phyloP scores from a whole-genome alignment of 2,797 vertebrate genomes.

The Lepidocolaptes lacrymiger region DNA sequence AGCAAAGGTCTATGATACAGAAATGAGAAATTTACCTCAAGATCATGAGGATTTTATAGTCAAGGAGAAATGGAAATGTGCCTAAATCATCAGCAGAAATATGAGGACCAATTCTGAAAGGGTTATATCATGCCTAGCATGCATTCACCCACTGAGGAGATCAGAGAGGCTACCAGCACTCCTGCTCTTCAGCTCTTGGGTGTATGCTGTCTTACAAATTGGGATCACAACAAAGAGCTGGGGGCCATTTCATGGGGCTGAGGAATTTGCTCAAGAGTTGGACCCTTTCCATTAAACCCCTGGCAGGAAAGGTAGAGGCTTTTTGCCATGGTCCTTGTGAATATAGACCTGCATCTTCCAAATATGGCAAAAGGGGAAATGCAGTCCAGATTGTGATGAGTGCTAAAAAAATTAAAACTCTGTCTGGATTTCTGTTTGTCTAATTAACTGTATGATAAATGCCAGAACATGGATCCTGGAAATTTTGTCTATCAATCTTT shows the following conservation, averaged over 20 bases:
- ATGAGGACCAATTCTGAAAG: fast-evolving
- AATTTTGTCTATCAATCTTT: background rate
- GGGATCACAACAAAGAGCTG: background rate
- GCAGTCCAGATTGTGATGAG: background rate
- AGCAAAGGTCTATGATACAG: background rate
- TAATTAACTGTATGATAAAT: background rate
- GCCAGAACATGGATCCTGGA: background rate
- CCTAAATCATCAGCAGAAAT: background rate
- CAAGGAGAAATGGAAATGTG: background rate
- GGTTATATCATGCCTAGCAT: fast-evolving
- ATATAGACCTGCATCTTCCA: background rate
- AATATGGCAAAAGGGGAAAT: background rate
- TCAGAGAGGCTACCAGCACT: background rate
- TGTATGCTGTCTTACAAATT: background rate
- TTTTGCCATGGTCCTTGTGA: background rate
- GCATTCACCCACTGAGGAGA: background rate
- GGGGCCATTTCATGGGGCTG: background rate
- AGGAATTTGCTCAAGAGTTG: background rate
- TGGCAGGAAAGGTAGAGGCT: background rate
- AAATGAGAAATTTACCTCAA: background rate
- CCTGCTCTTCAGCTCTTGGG: background rate
- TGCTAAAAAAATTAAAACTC: background rate
- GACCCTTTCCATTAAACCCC: background rate
- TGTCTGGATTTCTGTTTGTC: background rate
- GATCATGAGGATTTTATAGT: background rate